Evolutionary conservation across 2,888 invertebrate species (phyloP), one percentile per base, ranked within the genome.

Genomic region (Mythimna albipuncta): DNA sequence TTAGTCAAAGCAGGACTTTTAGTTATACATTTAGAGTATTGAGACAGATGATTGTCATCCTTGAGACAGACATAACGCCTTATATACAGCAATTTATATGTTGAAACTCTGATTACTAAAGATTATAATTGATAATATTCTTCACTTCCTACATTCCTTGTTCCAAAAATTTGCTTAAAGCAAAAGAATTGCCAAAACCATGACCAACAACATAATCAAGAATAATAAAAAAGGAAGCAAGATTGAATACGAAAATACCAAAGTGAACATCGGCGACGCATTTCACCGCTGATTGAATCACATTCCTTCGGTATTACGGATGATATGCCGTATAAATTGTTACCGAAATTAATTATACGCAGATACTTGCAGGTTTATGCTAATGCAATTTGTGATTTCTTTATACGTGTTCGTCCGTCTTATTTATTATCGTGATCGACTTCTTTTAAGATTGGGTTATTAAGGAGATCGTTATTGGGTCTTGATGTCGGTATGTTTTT

Each of bases 301-400:
- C 76, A 83, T 81, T 72, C 70, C 62, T 64, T 52, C 10, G 55
- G 5, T 64, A 76, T 65, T 62, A 69, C 64, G 52, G 21, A 32
- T 32, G 63, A 67, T 44, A 74, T 69, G 62, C 75, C 74, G 66
- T 74, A 82, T 86, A 86, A 84, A 78, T 86, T 76, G 52, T 75
- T 52, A 65, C 75, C 72, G 69, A 77, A 52, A 79, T 71, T 84
- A 75, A 86, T 86, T 84, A 75, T 41, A 32, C 38, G 35, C 32
- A 59, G 61, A 67, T 68, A 77, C 55, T 57, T 26, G 50, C 71
- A 64, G 62, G 63, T 72, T 83, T 83, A 85, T 83, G 76, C 59
- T 72, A 83, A 83, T 85, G 69, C 55, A 74, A 83, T 85, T 76
- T 83, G 61, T 64, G 84, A 75, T 83, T 80, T 79, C 76, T 77